These are phyloP conservation scores for Pangasius larnaudii DNA, from an alignment of 2,797 vertebrate genomes.

Conservation along the genomic window DNA sequence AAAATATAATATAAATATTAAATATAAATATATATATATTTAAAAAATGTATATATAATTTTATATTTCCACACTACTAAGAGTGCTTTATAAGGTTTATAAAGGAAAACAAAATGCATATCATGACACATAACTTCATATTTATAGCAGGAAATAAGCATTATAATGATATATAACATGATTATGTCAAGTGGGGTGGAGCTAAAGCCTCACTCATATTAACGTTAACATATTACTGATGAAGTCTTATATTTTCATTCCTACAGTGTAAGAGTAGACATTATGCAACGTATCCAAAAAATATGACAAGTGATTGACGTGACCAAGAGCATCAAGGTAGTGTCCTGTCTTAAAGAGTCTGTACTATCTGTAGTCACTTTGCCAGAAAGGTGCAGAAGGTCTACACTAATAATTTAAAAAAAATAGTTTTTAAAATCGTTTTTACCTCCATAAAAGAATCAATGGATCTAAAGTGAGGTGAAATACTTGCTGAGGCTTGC, in stretches of 20 bases:
- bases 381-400: background rate
- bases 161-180: background rate
- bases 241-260: background rate
- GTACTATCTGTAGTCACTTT: background rate
- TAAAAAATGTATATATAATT: background rate
- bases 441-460: slow-evolving; percentile 1
- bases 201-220: background rate
- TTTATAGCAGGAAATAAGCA: background rate
- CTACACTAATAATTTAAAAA: background rate
- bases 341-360: background rate
- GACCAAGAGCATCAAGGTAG: background rate
- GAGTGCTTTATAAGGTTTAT: background rate
- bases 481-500: slow-evolving; percentile 33
- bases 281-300: background rate
- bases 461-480: slow-evolving; percentile 10
- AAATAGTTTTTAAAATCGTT: background rate
- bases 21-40: too few species aligned
- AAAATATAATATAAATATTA: too few species aligned
- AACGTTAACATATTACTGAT: background rate
- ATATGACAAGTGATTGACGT: background rate
- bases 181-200: background rate
- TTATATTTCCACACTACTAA: background rate
- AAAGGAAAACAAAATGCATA: background rate
- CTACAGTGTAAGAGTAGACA: background rate
- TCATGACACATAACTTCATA: background rate